Percentiles rank a stretch among this genome's conserved stretches.
These are phyloP conservation scores for Coregonus ussuriensis DNA, from an alignment of 2,797 vertebrate species.

Conservation along the genomic window DNA sequence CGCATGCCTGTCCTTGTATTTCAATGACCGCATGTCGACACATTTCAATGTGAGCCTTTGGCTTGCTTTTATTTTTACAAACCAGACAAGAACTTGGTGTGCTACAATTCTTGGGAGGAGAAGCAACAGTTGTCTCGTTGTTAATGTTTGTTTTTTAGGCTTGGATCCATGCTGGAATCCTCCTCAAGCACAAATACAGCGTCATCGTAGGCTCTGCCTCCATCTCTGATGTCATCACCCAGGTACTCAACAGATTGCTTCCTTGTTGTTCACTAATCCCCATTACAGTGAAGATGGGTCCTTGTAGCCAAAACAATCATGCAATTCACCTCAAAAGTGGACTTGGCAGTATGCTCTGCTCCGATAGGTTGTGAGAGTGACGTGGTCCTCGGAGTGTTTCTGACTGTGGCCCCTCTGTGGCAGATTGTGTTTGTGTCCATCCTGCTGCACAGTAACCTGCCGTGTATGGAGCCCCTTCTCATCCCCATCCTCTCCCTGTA, in stretches of 20 bases:
- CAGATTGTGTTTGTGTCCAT: slow-evolving; percentile 98
- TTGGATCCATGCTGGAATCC: slow-evolving; percentile 97
- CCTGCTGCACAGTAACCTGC: slow-evolving; percentile 93
- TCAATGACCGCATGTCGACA: background rate
- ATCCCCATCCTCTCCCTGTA: slow-evolving; percentile 98
- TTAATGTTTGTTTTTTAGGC: slow-evolving; percentile 73
- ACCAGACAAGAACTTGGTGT: background rate
- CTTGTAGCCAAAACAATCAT: background rate
- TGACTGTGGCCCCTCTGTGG: background rate
- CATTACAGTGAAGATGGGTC: background rate
- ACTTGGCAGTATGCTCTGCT: background rate
- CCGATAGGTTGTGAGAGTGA: background rate
- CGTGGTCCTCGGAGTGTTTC: background rate
- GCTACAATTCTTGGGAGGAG: slow-evolving; percentile 10
- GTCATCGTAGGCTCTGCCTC: slow-evolving; percentile 97
- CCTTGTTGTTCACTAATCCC: background rate
- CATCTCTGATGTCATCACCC: slow-evolving; percentile 95
- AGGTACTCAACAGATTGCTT: slow-evolving; percentile 74
- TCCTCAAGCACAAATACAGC: slow-evolving; percentile 97
- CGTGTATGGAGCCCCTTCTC: slow-evolving; percentile 92
- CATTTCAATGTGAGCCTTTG: slow-evolving; percentile 28
- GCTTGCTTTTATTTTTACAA: slow-evolving; percentile 6
- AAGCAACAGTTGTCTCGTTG: slow-evolving; percentile 6
- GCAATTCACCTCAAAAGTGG: background rate
- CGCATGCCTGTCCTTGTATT: background rate